Percentiles rank a stretch among this genome's conserved stretches.
Evolutionary conservation across 2,888 invertebrate genomes (phyloP).

Genomic region (Platycheirus rosarum): DNA sequence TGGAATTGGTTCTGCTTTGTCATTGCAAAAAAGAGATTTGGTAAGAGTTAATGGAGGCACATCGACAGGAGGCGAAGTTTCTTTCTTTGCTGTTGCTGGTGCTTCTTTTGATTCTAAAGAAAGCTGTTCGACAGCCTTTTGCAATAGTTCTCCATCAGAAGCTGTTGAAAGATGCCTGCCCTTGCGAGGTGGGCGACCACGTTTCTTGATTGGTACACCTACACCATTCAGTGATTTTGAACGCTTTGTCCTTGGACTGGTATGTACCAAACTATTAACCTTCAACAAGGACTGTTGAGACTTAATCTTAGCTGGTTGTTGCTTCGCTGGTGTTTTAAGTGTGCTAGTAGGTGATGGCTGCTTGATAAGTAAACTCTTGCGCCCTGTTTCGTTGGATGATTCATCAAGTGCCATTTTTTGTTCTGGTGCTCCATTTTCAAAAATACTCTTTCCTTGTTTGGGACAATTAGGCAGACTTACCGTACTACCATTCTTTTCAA

Average conservation of each 20-base stretch:
- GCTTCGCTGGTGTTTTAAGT: slow-evolving; percentile 42
- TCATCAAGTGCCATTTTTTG: not conserved
- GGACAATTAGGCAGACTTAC: slow-evolving; percentile 31
- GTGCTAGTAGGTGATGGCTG: slow-evolving; percentile 27
- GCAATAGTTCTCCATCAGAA: slow-evolving; percentile 48
- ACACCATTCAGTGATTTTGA: slow-evolving; percentile 57
- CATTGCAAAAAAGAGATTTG: slow-evolving; percentile 47
- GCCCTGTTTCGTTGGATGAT: slow-evolving; percentile 13
- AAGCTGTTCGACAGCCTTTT: slow-evolving; percentile 16
- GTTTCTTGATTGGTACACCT: slow-evolving; percentile 20
- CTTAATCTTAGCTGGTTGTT: not conserved
- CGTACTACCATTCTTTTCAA: slow-evolving; percentile 48
- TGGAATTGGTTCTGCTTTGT: slow-evolving; percentile 49
- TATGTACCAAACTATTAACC: slow-evolving; percentile 59
- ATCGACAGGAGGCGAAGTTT: not conserved
- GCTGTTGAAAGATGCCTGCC: slow-evolving; percentile 45
- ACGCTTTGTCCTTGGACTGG: slow-evolving; percentile 66
- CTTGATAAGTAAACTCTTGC: slow-evolving; percentile 51
- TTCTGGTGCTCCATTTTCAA: slow-evolving; percentile 41
- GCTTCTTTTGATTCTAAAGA: not conserved
- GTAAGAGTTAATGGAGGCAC: not conserved
- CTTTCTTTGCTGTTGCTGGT: not conserved
- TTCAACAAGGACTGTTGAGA: slow-evolving; percentile 62
- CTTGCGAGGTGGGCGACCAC: slow-evolving; percentile 7
- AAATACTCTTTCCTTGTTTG: slow-evolving; percentile 39